phyloP scores from a whole-genome alignment of 2,888 invertebrate species.

The Fissipunctia ypsillon region DNA sequence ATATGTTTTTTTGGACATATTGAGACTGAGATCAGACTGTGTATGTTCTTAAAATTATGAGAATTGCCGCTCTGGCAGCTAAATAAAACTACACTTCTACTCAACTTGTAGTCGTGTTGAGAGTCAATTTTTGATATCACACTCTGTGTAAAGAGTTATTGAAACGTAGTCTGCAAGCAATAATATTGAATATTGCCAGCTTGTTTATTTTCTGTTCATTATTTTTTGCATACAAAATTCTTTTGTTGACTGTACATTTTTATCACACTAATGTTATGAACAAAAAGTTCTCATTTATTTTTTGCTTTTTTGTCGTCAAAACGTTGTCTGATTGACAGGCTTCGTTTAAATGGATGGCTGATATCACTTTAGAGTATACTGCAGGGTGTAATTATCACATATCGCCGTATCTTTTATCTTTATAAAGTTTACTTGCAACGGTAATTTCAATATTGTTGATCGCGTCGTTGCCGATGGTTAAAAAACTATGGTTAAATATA shows the following conservation, averaged over 20 bases:
- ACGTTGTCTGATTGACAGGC: constrained; percentile 43
- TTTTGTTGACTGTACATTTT: constrained; percentile 21
- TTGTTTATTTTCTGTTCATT: background rate
- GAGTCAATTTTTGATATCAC: background rate
- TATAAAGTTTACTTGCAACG: constrained; percentile 32
- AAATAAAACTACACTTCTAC: too few species aligned
- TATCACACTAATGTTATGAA: constrained; percentile 14
- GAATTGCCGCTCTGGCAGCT: too few species aligned
- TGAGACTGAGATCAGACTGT: too few species aligned
- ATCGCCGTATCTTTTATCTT: constrained; percentile 20
- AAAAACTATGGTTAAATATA: background rate
- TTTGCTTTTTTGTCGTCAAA: constrained; percentile 23
- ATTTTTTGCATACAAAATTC: background rate
- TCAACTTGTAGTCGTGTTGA: too few species aligned
- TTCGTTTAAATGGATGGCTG: constrained; percentile 14
- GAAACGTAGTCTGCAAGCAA: background rate
- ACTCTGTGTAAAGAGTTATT: background rate
- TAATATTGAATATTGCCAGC: too few species aligned
- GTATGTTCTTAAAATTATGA: too few species aligned
- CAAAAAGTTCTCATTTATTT: constrained; percentile 1
- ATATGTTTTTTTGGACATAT: too few species aligned
- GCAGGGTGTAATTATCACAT: constrained; percentile 38
- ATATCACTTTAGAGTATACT: constrained; percentile 29
- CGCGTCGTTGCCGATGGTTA: background rate
- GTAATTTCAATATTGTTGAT: constrained; percentile 33